These are phyloP conservation scores for Pelusios castaneus DNA, from an alignment of 2,113 vertebrate genomes.

Conservation along the genomic window DNA sequence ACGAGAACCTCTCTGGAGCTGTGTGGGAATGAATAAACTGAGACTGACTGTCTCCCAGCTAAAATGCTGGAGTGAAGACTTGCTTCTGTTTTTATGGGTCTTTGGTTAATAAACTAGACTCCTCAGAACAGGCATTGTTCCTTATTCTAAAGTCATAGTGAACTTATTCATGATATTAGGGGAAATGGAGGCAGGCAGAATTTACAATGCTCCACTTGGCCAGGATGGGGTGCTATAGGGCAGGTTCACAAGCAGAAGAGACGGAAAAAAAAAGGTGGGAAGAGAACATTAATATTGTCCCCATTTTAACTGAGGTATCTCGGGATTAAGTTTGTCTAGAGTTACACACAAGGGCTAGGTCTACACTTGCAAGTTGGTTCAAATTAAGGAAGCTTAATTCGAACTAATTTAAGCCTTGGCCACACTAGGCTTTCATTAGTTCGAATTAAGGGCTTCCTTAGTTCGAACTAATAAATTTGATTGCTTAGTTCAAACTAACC, in stretches of 20 bases:
- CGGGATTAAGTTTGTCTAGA: background rate
- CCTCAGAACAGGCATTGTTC: background rate
- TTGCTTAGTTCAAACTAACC: no score
- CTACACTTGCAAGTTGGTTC: no score
- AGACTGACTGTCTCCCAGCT: background rate
- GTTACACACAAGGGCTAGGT: no score
- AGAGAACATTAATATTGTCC: no score
- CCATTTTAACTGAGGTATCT: background rate
- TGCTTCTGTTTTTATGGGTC: background rate
- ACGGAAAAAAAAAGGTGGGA: background rate
- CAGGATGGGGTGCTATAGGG: background rate
- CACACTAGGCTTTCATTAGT: no score
- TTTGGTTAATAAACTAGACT: background rate
- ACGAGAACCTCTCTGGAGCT: background rate
- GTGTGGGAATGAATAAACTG: background rate
- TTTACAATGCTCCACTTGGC: background rate
- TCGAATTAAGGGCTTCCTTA: no score
- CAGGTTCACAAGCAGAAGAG: no score
- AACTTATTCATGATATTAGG: background rate
- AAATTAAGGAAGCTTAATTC: no score
- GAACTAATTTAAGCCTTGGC: no score
- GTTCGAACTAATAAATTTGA: no score
- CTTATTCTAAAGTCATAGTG: background rate
- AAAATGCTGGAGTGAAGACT: background rate
- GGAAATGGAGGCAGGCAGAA: background rate